Conservation (phyloP, 2,113 vertebrate species). For the Piaya cayana region DNA sequence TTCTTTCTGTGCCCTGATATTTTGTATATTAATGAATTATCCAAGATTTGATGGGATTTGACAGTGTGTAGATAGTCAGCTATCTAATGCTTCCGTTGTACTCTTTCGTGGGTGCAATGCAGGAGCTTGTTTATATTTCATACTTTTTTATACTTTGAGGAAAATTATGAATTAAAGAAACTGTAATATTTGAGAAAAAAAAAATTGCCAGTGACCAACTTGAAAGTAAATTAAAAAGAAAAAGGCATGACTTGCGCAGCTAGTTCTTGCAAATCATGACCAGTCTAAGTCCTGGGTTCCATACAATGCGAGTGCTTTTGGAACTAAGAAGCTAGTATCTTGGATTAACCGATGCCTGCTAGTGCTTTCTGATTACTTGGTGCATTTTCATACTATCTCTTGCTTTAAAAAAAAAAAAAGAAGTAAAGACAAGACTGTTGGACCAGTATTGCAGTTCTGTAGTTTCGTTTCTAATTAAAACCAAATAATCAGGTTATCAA, state of each 20-base stretch:
- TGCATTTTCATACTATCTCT: slow-evolving; percentile 79
- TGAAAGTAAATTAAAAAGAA: slow-evolving; percentile 64
- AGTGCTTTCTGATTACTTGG: slow-evolving; percentile 82
- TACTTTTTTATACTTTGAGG: slow-evolving; percentile 92
- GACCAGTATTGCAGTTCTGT: slow-evolving; percentile 88
- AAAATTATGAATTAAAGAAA: slow-evolving; percentile 76
- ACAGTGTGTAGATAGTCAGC: slow-evolving; percentile 81
- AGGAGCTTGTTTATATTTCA: slow-evolving; percentile 95
- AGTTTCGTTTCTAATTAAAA: slow-evolving; percentile 85
- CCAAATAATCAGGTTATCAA: slow-evolving; percentile 85
- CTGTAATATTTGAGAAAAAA: slow-evolving; percentile 75
- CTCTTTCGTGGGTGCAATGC: slow-evolving; percentile 73
- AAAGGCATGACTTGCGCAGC: slow-evolving; percentile 68
- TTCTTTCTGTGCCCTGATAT: slow-evolving; percentile 83
- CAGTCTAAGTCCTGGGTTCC: slow-evolving; percentile 68
- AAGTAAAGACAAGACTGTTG: slow-evolving; percentile 83
- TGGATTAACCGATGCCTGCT: slow-evolving; percentile 81
- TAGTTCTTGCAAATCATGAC: slow-evolving; percentile 75
- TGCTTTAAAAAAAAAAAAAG: slow-evolving; percentile 66
- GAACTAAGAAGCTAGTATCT: slow-evolving; percentile 78
- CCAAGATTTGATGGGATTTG: slow-evolving; percentile 80
- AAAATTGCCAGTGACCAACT: slow-evolving; percentile 68
- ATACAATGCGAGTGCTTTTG: slow-evolving; percentile 74
- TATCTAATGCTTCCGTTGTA: slow-evolving; percentile 81
- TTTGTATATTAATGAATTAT: slow-evolving; percentile 84